These are phyloP conservation scores for Cyrtodaria siliqua DNA, from an alignment of 2,888 invertebrate genomes.

Conservation along the genomic window DNA sequence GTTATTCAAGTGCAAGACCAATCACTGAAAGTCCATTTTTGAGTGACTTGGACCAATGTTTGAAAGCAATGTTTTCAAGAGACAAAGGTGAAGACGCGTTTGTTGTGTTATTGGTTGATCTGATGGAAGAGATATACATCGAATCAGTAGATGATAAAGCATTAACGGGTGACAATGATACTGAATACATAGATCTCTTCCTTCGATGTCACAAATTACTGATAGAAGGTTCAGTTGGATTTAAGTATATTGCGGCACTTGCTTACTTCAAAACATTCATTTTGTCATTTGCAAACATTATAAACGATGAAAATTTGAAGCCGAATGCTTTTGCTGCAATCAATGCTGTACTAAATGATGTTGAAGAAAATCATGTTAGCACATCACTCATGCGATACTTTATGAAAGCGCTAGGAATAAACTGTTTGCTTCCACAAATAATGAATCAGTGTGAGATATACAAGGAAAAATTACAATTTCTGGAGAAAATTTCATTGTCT, in stretches of 20 bases:
- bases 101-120: conserved; percentile 28
- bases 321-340: not conserved
- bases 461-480: too few species aligned
- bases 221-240: not conserved
- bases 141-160: not conserved
- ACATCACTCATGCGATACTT: not conserved
- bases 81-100: conserved; percentile 16
- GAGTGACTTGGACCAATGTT: not conserved
- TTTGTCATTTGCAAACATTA: not conserved
- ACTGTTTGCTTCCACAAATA: not conserved
- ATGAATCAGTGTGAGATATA: too few species aligned
- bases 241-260: conserved; percentile 29
- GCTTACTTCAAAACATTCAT: conserved; percentile 29
- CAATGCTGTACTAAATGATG: not conserved
- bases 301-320: not conserved
- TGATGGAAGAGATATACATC: conserved; percentile 8
- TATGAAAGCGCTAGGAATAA: not conserved
- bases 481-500: not conserved
- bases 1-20: not conserved
- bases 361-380: not conserved
- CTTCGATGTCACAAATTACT: conserved; percentile 12
- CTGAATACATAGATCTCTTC: not conserved
- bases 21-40: not conserved
- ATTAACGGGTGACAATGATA: not conserved
- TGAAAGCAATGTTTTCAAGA: not conserved